phyloP scores from a whole-genome alignment of 2,888 invertebrate species.

The Latrodectus hesperus region DNA sequence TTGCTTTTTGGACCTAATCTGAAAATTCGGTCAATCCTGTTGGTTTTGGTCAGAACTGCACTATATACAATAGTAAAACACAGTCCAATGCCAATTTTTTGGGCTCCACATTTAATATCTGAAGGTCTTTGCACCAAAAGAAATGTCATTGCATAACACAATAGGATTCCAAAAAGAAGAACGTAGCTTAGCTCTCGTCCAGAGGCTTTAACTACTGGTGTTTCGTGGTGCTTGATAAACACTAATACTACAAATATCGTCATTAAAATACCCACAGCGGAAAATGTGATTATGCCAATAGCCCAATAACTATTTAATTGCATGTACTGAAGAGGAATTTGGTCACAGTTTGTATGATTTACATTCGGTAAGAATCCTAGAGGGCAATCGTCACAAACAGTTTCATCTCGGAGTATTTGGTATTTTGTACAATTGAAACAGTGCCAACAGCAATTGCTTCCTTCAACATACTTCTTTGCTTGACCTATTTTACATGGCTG shows the following conservation, averaged over 20 bases:
- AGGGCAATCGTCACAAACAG: constrained; percentile 87
- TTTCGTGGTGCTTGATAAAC: constrained; percentile 74
- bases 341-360: constrained; percentile 79
- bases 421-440: constrained; percentile 92
- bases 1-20: constrained; percentile 75
- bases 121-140: constrained; percentile 75
- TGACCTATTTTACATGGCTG: constrained; percentile 90
- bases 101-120: constrained; percentile 74
- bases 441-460: constrained; percentile 95
- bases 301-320: constrained; percentile 86
- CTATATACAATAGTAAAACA: constrained; percentile 76
- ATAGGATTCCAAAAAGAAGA: constrained; percentile 75
- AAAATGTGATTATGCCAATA: constrained; percentile 88
- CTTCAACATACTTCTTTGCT: constrained; percentile 93
- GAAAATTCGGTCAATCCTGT: constrained; percentile 72
- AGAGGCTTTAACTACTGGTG: constrained; percentile 76
- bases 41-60: constrained; percentile 76
- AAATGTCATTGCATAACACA: constrained; percentile 76
- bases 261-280: constrained; percentile 74
- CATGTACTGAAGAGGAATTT: constrained; percentile 83
- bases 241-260: constrained; percentile 74
- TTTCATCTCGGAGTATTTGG: constrained; percentile 87
- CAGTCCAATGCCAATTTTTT: constrained; percentile 75
- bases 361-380: constrained; percentile 69
- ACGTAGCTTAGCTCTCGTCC: constrained; percentile 76